phyloP scores from a whole-genome alignment of 1,140 invertebrate species.

The Brachionus sp. region DNA sequence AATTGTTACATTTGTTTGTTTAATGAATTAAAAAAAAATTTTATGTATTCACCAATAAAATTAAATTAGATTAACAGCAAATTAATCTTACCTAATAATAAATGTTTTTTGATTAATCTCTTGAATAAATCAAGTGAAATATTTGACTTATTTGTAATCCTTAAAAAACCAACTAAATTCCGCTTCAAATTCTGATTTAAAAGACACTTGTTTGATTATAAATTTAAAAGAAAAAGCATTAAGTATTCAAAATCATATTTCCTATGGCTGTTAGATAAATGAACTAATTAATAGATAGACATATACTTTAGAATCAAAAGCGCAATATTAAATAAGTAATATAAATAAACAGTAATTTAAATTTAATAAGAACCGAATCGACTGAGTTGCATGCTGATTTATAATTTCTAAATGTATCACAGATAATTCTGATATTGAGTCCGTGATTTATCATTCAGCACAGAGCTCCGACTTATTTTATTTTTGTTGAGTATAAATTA shows the following conservation, averaged over 20 bases:
- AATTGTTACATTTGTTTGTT: neutral
- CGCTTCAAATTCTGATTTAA: neutral
- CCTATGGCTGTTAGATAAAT: neutral
- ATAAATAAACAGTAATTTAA: conserved; percentile 38
- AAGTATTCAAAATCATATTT: conserved; percentile 24
- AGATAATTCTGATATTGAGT: neutral
- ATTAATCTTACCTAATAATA: conserved; percentile 26
- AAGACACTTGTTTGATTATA: neutral
- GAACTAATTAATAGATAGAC: conserved; percentile 36
- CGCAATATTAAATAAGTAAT: conserved; percentile 32
- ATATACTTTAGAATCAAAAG: conserved; percentile 16
- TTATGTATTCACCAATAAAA: neutral
- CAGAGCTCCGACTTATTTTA: neutral
- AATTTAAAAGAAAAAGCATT: neutral
- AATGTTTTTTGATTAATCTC: conserved; percentile 13
- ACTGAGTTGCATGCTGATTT: conserved; percentile 13
- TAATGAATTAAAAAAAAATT: neutral
- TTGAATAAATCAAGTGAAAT: neutral
- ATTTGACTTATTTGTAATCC: neutral
- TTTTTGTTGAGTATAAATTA: conserved; percentile 17
- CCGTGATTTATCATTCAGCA: conserved; percentile 21
- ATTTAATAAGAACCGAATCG: conserved; percentile 3
- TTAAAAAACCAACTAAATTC: conserved; percentile 6
- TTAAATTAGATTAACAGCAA: neutral
- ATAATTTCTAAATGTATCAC: conserved; percentile 30